Percentiles rank a stretch among this genome's conserved stretches.
phyloP scores from a whole-genome alignment of 2,888 invertebrate species.

The Cheilosia variabilis region DNA sequence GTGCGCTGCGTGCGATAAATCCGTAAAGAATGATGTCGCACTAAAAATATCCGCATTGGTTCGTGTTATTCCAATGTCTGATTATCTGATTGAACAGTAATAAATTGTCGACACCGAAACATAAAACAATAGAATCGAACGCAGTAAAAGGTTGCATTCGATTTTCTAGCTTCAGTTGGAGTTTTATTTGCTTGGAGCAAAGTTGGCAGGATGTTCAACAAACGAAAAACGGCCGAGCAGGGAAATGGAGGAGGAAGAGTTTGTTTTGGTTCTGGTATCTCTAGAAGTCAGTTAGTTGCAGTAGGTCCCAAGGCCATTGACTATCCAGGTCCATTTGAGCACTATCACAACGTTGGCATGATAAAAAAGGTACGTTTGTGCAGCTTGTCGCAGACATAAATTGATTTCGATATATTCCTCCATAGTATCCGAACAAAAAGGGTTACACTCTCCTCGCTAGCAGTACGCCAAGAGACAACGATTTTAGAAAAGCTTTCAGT shows the following conservation, averaged over 20 bases:
- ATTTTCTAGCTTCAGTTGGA: conserved; percentile 26
- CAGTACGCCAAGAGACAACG: conserved; percentile 77
- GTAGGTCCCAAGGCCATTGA: conserved; percentile 22
- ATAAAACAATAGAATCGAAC: background rate
- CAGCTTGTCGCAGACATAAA: background rate
- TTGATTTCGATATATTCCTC: background rate
- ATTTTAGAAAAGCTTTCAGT: background rate
- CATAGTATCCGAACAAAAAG: conserved; percentile 79
- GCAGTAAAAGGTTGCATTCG: background rate
- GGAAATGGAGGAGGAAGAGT: conserved; percentile 4
- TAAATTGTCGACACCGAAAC: conserved; percentile 14
- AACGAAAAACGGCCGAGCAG: background rate
- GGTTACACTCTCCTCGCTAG: conserved; percentile 81
- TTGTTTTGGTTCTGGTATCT: conserved; percentile 57
- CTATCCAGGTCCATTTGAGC: conserved; percentile 79
- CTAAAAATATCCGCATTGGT: conserved; percentile 33
- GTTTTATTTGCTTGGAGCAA: conserved; percentile 33
- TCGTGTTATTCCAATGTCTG: conserved; percentile 9
- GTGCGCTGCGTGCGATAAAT: conserved; percentile 26
- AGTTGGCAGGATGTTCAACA: conserved; percentile 14
- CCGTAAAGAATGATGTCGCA: background rate
- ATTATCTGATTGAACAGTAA: conserved; percentile 29
- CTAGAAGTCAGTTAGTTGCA: conserved; percentile 13
- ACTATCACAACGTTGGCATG: conserved; percentile 75
- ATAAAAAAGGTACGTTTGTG: conserved; percentile 78